phyloP scores from a whole-genome alignment of 2,113 vertebrate species.

The Mastomys coucha region DNA sequence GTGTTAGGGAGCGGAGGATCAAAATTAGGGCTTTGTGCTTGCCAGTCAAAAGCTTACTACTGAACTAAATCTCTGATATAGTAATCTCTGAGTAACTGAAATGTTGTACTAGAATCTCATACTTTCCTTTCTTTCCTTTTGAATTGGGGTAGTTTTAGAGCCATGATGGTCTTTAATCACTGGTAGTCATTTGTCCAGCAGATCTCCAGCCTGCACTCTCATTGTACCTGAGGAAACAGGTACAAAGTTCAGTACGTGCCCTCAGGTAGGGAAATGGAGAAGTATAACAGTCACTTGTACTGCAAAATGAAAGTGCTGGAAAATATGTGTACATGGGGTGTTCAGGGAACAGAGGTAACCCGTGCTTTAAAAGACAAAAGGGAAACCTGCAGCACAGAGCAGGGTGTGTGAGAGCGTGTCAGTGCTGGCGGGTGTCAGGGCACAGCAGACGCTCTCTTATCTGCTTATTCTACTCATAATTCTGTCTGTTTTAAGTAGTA shows the following conservation, averaged over 20 bases:
- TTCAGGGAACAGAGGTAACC: background rate
- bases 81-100: conserved; percentile 47
- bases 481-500: conserved; percentile 34
- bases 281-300: background rate
- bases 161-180: background rate
- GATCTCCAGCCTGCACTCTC: conserved; percentile 24
- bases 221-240: background rate
- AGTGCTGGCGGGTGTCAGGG: background rate
- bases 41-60: background rate
- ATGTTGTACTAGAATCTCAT: background rate
- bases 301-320: background rate
- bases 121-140: conserved; percentile 27
- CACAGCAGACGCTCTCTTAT: background rate
- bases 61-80: background rate
- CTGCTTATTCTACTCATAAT: background rate
- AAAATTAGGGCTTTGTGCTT: background rate
- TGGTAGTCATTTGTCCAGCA: background rate
- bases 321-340: background rate
- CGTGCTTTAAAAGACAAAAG: background rate
- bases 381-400: background rate
- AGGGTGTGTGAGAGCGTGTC: background rate
- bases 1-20: background rate
- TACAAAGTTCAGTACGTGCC: background rate
- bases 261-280: background rate
- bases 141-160: background rate